Evolutionary conservation across 1,140 invertebrate species (phyloP), one percentile per base, ranked within the genome.

Genomic region (Neuroterus valhalla): DNA sequence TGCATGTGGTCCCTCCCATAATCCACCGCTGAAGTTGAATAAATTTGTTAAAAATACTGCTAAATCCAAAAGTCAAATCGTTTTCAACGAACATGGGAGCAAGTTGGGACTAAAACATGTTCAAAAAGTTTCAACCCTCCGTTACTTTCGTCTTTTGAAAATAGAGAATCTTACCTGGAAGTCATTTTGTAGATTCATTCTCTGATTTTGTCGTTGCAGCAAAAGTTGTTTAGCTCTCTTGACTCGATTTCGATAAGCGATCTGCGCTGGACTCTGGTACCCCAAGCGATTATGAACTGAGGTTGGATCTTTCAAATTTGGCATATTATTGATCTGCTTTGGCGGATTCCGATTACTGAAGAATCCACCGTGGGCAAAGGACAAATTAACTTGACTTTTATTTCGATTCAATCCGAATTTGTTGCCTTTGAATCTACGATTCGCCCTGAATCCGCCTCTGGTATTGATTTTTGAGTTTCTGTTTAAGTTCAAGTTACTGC

Each of bases 221-320:
- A 89, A 72, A 8, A 89, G 55, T 75, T 88, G 88, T 43, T 89
- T 89, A 3, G 87, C 86, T 31, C 88, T 78, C 72, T 90, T 89
- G 42, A 90, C 84, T 62, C 86, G 85, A 77, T 89, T 89, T 71
- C 88, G 78, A 46, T 89, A 89, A 68, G 89, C 89, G 43, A 88
- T 83, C 71, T 89, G 89, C 21, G 85, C 86, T 23, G 88, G 87
- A 66, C 84, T 90, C 45, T 90, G 89, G 66, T 90, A 90, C 8
- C 89, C 89, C 66, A 90, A 46, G 23, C 89, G 82, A 81, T 85
- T 89, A 45, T 90, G 84, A 38, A 90, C 89, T 2, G 88, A 89
- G 12, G 84, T 87, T 4, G 88, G 88, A 79, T 90, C 88, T 52
- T 84, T 76, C 4, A 89, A 48, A 78, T 89, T 86, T 0, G 88